Evolutionary conservation across 2,797 vertebrate species (phyloP).

Genomic region (Platalea minor): DNA sequence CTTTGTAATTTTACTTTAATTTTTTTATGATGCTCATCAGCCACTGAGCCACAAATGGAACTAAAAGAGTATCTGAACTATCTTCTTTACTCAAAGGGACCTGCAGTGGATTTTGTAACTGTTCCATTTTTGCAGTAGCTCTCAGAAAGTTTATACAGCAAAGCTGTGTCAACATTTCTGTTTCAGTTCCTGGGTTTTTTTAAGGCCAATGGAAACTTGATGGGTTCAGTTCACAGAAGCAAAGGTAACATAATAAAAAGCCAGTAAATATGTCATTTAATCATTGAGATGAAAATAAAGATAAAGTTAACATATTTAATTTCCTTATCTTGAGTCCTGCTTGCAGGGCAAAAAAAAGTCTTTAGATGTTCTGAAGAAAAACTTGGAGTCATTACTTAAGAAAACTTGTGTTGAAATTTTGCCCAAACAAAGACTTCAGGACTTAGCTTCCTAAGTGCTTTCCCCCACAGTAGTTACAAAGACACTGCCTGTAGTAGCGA

Average conservation of each 20-base stretch:
- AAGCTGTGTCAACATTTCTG: slow-evolving; percentile 59
- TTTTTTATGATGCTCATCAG: not conserved
- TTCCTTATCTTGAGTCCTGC: slow-evolving; percentile 22
- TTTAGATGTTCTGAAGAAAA: slow-evolving; percentile 44
- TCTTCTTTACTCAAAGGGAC: not conserved
- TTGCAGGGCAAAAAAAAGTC: not conserved
- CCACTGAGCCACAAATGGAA: not conserved
- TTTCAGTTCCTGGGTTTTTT: slow-evolving; percentile 32
- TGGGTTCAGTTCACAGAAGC: slow-evolving; percentile 47
- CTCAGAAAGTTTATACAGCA: slow-evolving; percentile 40
- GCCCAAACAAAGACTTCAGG: slow-evolving; percentile 23
- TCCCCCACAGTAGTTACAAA: not conserved
- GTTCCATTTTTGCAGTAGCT: slow-evolving; percentile 39
- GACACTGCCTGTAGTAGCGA: not conserved
- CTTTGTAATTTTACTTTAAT: not conserved
- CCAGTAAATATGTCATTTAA: slow-evolving; percentile 42
- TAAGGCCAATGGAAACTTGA: slow-evolving; percentile 56
- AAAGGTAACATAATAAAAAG: slow-evolving; percentile 42
- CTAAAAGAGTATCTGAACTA: not conserved
- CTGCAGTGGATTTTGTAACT: slow-evolving; percentile 26
- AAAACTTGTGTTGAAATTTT: slow-evolving; percentile 46
- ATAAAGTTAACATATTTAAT: slow-evolving; percentile 31
- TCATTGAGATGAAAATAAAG: slow-evolving; percentile 42
- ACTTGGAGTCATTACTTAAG: slow-evolving; percentile 30
- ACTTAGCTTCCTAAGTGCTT: slow-evolving; percentile 19